Evolutionary conservation across 2,888 invertebrate species (phyloP), one percentile per base, ranked within the genome.

Genomic region (Oligia strigilis): DNA sequence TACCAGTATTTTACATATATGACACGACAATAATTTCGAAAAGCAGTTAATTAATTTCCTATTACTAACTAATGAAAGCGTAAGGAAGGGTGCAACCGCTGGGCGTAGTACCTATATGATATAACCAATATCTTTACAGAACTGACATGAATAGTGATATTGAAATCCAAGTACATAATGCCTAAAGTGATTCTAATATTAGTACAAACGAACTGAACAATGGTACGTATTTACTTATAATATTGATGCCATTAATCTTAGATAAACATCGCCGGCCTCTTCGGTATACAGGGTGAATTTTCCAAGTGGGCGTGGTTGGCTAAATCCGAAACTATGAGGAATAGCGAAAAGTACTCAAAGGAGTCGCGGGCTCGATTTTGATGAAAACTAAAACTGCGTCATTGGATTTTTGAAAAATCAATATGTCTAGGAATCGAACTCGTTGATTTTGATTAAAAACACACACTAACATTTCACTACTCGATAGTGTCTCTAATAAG

Each of bases 201-300:
- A 84, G 76, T 65, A 70, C n/a, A 77, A 69, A 85, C 76, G 77
- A 80, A 88, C 73, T 83, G 86, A 84, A 87, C 89, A 88, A 89
- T 87, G 70, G 70, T 64, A 43, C 43, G 75, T 89, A 87, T 88
- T 89, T 89, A 86, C 87, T 86, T 87, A 79, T 84, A 86, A 84
- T 82, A 88, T 82, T 87, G 86, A 80, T 84, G 78, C 79, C 84
- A 88, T 88, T 88, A 88, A 88, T 88, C 88, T 89, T 81, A 74
- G 73, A 79, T 77, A 82, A 84, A 82, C 84, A 84, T 82, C 77
- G 78, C 67, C 65, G 72, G 60, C 74, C 79, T 80, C 84, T 78
- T 71, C 64, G 75, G 70, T 84, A 78, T 84, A 29, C 29, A 29
- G 29, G 29, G 29, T 29, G 29, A 29, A 29, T 29, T 29, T 29